phyloP scores from a whole-genome alignment of 2,797 vertebrate species.

The Liasis olivaceus region DNA sequence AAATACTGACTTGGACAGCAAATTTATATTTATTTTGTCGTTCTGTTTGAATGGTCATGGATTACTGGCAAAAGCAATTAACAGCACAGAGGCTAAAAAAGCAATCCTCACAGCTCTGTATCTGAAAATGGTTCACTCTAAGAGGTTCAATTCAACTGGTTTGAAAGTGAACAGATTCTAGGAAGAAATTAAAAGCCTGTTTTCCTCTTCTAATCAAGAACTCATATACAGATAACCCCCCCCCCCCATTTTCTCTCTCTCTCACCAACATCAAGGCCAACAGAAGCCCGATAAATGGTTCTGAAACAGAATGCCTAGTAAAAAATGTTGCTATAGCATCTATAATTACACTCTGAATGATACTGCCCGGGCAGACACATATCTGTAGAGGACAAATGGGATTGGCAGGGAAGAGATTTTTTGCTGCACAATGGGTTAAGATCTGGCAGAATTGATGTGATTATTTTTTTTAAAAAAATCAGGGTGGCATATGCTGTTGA shows the following conservation, averaged over 20 bases:
- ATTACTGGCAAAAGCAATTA: neutral
- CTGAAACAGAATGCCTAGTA: conserved; percentile 38
- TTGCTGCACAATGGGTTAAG: conserved; percentile 59
- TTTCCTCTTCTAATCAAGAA: conserved; percentile 46
- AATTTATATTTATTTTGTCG: conserved; percentile 3
- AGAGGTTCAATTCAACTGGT: neutral
- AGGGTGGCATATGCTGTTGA: conserved; percentile 81
- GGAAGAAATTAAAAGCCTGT: neutral
- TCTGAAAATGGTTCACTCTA: neutral
- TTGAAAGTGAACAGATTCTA: neutral
- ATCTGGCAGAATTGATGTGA: conserved; percentile 69
- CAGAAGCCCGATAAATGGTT: conserved; percentile 41
- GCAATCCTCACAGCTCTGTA: neutral
- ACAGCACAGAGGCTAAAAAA: neutral
- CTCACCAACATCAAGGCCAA: conserved; percentile 50
- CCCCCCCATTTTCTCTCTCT: conserved; percentile 11
- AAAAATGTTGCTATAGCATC: conserved; percentile 43
- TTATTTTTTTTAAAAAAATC: conserved; percentile 77
- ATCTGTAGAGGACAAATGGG: conserved; percentile 39
- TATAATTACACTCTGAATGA: conserved; percentile 22
- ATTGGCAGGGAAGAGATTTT: conserved; percentile 40
- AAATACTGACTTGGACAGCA: neutral
- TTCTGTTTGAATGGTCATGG: neutral
- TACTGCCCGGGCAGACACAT: neutral
- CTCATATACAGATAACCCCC: conserved; percentile 19